Evolutionary conservation across 2,113 vertebrate species (phyloP), one percentile per base, ranked within the genome.

Genomic region (Oncorhynchus tshawytscha): DNA sequence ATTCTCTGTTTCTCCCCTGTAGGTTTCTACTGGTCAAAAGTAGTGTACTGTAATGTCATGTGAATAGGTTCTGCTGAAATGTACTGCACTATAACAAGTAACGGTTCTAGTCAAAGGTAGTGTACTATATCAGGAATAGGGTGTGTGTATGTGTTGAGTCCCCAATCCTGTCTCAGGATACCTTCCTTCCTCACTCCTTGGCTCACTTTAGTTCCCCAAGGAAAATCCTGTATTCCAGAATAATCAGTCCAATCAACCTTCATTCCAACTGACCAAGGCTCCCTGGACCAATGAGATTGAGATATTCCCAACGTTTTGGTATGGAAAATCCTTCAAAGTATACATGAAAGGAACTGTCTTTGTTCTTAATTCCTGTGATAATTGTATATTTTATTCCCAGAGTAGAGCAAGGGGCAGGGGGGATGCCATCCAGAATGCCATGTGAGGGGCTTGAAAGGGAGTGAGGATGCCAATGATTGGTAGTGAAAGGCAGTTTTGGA

Each of bases 331-430:
- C 75, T 73, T 49, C 65, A 11, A 11, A 45, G 9, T 12, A 11
- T 45, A 81, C 75, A 76, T 77, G 78, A 82, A 77, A 51, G 48
- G 54, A 72, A 62, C 76, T 27, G 27, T 25, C 13, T 67, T 34
- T 51, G 60, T 76, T 71, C 71, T 80, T 78, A 20, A 29, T 70
- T 81, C 67, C 79, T 72, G 66, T 79, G 75, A 80, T 87, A 84
- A 64, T 84, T 62, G 1, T 4, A 27, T 72, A 83, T 82, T 81
- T 83, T 70, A 73, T 86, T 77, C 18, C 72, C 1, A 16, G 75
- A 81, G 71, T 84, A 67, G 86, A 86, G 77, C 74, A 48, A 77
- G 24, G 77, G 68, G 85, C 76, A 72, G 60, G 86, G 65, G 89
- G 88, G 86, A 70, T 77, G 75, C 48, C 65, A 70, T 71, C 54